Conservation (phyloP, 2,797 vertebrate species). For the Phylloscopus collybita region DNA sequence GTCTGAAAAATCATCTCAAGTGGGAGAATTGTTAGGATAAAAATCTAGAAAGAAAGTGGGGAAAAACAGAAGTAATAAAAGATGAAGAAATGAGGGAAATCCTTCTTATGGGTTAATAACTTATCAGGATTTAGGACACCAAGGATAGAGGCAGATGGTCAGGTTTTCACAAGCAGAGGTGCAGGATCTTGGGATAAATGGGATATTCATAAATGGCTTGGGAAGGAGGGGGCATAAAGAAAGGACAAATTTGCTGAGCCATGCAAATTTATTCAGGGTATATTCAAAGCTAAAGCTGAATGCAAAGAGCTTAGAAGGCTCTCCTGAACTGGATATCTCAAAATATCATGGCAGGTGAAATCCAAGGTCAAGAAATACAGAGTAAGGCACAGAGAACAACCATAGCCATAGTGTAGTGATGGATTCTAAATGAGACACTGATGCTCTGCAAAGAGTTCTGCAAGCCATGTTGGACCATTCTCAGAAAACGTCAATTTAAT, state of each 20-base stretch:
- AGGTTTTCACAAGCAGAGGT: neutral
- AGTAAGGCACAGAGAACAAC: neutral
- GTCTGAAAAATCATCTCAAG: neutral
- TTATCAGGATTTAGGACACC: neutral
- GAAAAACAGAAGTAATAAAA: neutral
- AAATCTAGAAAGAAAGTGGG: neutral
- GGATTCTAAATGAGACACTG: neutral
- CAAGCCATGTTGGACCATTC: constrained; percentile 20
- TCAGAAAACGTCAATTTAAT: constrained; percentile 42
- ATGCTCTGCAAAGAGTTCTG: neutral
- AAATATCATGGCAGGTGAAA: neutral
- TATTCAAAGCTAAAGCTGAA: constrained; percentile 19
- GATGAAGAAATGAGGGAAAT: neutral
- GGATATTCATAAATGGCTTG: neutral
- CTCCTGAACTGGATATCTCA: neutral
- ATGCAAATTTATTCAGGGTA: constrained; percentile 24
- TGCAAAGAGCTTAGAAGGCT: neutral
- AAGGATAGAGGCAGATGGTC: neutral
- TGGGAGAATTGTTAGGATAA: neutral
- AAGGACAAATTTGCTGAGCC: constrained; percentile 26
- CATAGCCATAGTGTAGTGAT: accelerated
- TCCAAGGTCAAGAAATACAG: constrained; percentile 39
- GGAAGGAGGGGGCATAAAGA: neutral
- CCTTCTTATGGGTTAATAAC: neutral
- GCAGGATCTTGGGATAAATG: neutral